Base-by-base conservation (phyloP, 2,797 vertebrate genomes). In the Erpetoichthys calabaricus region DNA sequence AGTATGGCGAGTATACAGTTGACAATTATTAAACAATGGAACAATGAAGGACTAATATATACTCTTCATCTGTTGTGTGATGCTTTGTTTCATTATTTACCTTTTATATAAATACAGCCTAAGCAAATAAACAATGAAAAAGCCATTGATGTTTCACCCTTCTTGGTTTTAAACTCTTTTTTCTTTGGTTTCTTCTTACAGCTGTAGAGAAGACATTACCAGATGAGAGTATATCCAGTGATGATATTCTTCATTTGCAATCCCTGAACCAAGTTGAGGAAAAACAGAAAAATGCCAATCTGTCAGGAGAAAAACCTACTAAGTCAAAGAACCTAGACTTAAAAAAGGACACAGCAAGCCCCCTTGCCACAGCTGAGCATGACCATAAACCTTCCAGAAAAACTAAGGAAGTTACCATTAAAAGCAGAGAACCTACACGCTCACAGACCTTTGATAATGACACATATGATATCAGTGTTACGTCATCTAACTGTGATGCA, bases 361-460 rank as follows among this genome's bases (percentile, higher is more conserved):
- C 25, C 25, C 1, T 49, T n/a, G 43, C 44, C 41, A 52, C 59
- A 8, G 54, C 3, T 47, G 65, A 58, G 3, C 53, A 57, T 25
- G 52, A 42, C 8, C 55, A 44, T 45, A 75, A 67, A 61, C 53
- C 55, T 44, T 57, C 62, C 8, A 62, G 62, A 7, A 67, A 59
- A 56, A 59, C 56, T 7, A 70, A 71, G 55, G 71, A 73, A 53
- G 72, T 71, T 59, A 68, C 70, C 1, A 56, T 65, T 53, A 65
- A 65, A 56, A 78, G 64, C 61, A 62, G 68, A 51, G 70, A 70
- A 45, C 61, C 67, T 5, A 60, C 52, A 3, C 62, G 65, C 49
- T 66, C 64, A 9, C 73, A 75, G 60, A 72, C 64, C 53, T 71
- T 75, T 25, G 57, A 58, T 51, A 68, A 68, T 49, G 67, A 63